Conservation (phyloP, 1,140 invertebrate species). For the Phymastichus coffea region DNA sequence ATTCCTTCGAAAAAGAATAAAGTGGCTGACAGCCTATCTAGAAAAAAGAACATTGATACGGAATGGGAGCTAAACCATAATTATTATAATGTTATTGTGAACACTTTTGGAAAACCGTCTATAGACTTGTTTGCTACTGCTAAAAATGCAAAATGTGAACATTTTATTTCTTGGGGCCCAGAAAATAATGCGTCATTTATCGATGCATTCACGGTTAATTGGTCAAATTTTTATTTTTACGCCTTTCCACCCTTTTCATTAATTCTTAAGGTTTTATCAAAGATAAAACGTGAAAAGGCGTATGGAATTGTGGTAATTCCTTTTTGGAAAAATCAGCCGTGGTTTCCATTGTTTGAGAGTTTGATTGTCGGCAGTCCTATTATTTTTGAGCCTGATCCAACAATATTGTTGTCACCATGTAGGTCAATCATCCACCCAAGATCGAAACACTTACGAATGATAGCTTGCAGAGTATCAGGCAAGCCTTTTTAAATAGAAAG, state of each 20-base stretch:
- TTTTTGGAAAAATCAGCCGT: not conserved
- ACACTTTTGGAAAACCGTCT: not conserved
- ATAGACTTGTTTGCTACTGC: not conserved
- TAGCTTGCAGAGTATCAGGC: conserved; percentile 19
- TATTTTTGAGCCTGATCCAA: not conserved
- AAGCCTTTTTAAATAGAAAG: conserved; percentile 12
- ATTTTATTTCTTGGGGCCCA: not conserved
- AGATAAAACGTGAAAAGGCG: not conserved
- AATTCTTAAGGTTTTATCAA: not conserved
- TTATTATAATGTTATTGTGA: not conserved
- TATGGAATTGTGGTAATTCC: not conserved
- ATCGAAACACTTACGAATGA: not conserved
- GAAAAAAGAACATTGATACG: not conserved
- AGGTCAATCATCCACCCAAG: conserved; percentile 1
- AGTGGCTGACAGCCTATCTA: not conserved
- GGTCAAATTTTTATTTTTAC: not conserved
- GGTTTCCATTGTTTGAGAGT: not conserved
- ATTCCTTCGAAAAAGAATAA: not conserved
- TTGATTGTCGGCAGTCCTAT: not conserved
- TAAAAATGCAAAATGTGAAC: not conserved
- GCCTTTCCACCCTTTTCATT: conserved; percentile 8
- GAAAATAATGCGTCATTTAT: not conserved
- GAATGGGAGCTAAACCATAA: not conserved
- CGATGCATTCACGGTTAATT: conserved; percentile 6
- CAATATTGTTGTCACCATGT: conserved; percentile 13